A percentile compares a stretch with the other conserved stretches of the same genome.
These are phyloP conservation scores for Zaprionus inermis DNA, from an alignment of 1,140 invertebrate genomes.

Conservation along the genomic window DNA sequence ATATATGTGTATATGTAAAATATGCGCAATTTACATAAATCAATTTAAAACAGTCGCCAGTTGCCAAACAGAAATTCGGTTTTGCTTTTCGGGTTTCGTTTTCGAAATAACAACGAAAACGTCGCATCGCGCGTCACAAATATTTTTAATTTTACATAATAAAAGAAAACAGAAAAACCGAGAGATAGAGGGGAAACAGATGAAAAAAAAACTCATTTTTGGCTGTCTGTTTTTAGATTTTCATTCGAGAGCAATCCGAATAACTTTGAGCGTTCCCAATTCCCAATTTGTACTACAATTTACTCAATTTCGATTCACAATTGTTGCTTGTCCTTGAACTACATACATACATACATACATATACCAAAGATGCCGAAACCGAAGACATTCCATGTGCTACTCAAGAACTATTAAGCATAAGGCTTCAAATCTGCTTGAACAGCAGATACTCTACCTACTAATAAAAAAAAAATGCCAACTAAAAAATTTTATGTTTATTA, in stretches of 20 bases:
- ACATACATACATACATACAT: background rate
- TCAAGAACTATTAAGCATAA: background rate
- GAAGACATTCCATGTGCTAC: too few relatives aligned
- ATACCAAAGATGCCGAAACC: background rate
- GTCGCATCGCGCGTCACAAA: slow-evolving; percentile 39
- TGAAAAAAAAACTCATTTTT: slow-evolving; percentile 9
- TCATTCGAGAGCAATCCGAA: background rate
- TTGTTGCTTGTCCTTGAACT: slow-evolving; percentile 7
- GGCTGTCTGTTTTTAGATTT: slow-evolving; percentile 18
- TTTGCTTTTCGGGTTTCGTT: slow-evolving; percentile 38
- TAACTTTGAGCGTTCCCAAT: background rate
- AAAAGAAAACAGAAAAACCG: slow-evolving; percentile 14
- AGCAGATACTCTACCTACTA: background rate
- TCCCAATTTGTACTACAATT: background rate
- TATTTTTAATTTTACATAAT: slow-evolving; percentile 42
- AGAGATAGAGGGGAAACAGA: slow-evolving; percentile 1
- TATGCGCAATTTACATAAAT: slow-evolving; percentile 59
- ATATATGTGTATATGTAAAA: slow-evolving; percentile 17
- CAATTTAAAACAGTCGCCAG: slow-evolving; percentile 56
- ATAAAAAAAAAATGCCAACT: too few relatives aligned
- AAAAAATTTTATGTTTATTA: too few relatives aligned
- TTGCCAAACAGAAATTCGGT: slow-evolving; percentile 25
- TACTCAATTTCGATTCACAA: background rate
- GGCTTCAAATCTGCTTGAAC: background rate
- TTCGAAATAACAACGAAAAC: slow-evolving; percentile 36